A percentile compares a stretch with the other conserved stretches of the same genome.
Conservation (phyloP, 2,888 invertebrate genomes). For the Machimus atricapillus region DNA sequence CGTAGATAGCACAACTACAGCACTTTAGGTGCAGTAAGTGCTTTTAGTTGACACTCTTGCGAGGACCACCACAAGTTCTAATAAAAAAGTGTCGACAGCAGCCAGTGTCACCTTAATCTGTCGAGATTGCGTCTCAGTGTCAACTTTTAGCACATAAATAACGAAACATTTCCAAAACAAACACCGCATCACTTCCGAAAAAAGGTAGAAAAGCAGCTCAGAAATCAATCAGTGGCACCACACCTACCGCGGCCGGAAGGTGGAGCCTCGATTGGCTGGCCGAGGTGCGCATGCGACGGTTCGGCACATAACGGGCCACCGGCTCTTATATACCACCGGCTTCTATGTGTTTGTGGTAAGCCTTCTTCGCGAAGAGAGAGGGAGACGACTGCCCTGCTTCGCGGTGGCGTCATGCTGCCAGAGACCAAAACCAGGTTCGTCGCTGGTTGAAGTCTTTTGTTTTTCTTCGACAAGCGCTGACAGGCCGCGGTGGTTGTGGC, state of each 20-base stretch:
- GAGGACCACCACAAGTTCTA: background rate
- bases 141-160: background rate
- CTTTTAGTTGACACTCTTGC: background rate
- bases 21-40: background rate
- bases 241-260: background rate
- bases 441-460: constrained; percentile 17
- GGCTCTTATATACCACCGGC: background rate
- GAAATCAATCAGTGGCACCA: constrained; percentile 11
- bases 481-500: background rate
- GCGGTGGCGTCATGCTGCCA: background rate
- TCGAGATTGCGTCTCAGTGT: background rate
- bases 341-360: background rate
- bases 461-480: background rate
- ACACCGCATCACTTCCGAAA: background rate
- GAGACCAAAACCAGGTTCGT: background rate
- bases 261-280: background rate
- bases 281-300: constrained; percentile 3
- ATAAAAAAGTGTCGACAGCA: background rate
- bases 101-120: background rate
- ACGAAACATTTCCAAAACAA: background rate
- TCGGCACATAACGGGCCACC: background rate
- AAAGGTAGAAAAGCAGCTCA: background rate
- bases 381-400: background rate
- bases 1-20: background rate
- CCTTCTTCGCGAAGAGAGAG: background rate